Conservation (phyloP, 2,797 vertebrate genomes). For the Pangasius macronema region DNA sequence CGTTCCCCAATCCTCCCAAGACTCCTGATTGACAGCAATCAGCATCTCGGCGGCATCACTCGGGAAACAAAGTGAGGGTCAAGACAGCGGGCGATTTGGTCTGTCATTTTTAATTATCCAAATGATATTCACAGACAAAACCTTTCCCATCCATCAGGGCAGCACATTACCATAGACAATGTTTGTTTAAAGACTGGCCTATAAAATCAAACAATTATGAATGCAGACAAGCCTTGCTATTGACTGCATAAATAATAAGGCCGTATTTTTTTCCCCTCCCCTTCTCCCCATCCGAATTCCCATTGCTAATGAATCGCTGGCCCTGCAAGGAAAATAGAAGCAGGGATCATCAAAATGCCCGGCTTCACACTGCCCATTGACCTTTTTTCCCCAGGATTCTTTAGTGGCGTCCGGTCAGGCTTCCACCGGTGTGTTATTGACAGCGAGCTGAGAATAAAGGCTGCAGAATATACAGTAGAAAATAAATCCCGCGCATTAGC, state of each 20-base stretch:
- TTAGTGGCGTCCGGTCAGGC: conserved; percentile 81
- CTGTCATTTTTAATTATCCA: conserved; percentile 99
- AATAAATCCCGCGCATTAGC: conserved; percentile 48
- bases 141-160: conserved; percentile 93
- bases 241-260: conserved; percentile 95
- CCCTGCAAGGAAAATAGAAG: conserved; percentile 84
- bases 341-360: conserved; percentile 86
- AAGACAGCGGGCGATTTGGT: conserved; percentile 92
- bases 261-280: conserved; percentile 62
- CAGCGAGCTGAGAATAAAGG: conserved; percentile 70
- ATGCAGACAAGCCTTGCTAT: conserved; percentile 92
- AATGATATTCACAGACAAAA: conserved; percentile 98
- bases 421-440: conserved; percentile 82
- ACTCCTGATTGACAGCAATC: conserved; percentile 98
- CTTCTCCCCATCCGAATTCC: conserved; percentile 76
- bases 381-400: conserved; percentile 74
- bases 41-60: conserved; percentile 88
- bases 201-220: conserved; percentile 98
- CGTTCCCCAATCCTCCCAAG: conserved; percentile 87
- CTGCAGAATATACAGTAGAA: conserved; percentile 51
- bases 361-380: conserved; percentile 81
- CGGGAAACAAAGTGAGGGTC: conserved; percentile 91
- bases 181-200: conserved; percentile 98
- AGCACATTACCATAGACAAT: conserved; percentile 94
- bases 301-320: conserved; percentile 89